phyloP scores from a whole-genome alignment of 2,113 vertebrate species.

The Crotophaga sulcirostris region DNA sequence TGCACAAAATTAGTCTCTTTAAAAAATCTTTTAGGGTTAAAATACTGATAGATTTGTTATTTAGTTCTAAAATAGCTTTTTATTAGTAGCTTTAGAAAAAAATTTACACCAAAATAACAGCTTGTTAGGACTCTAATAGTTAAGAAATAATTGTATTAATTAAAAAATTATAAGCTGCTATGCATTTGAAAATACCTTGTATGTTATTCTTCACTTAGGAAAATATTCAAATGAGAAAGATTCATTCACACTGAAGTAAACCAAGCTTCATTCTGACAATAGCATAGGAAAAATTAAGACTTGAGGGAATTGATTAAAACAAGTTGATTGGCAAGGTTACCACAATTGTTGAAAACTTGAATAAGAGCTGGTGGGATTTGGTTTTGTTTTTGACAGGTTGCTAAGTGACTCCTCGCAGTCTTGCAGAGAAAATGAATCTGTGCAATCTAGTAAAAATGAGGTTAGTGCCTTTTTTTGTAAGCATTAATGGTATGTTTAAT shows the following conservation, averaged over 20 bases:
- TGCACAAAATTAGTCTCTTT: background rate
- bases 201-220: background rate
- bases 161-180: background rate
- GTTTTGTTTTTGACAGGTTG: slow-evolving; percentile 81
- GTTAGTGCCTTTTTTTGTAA: slow-evolving; percentile 73
- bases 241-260: background rate
- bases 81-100: background rate
- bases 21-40: background rate
- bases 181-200: background rate
- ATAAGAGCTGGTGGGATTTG: slow-evolving; percentile 50
- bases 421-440: slow-evolving; percentile 82
- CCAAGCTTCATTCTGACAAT: background rate
- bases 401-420: slow-evolving; percentile 85
- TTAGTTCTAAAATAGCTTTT: background rate
- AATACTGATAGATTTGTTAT: background rate
- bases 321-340: slow-evolving; percentile 1
- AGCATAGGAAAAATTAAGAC: background rate
- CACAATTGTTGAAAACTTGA: slow-evolving; percentile 54
- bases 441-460: slow-evolving; percentile 86
- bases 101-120: background rate
- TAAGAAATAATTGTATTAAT: background rate
- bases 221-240: background rate
- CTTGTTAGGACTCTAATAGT: background rate
- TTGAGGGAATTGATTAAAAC: slow-evolving; percentile 37
- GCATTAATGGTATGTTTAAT: background rate